Evolutionary conservation across 1,140 invertebrate genomes (phyloP), one percentile per base, ranked within the genome.

Genomic region (Aphelinus atriplicis): DNA sequence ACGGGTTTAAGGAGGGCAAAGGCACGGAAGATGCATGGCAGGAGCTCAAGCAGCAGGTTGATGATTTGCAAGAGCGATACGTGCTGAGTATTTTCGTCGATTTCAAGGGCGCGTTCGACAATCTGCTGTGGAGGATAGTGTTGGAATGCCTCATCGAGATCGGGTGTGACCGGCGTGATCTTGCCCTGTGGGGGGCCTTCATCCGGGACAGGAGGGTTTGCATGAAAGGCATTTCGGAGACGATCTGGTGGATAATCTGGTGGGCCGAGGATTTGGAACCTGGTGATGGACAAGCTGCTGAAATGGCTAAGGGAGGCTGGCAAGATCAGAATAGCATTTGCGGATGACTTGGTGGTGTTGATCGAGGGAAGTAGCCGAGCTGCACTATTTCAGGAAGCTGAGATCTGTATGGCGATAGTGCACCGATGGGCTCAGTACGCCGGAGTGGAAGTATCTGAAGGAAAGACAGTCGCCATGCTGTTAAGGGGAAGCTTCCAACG

Each of bases 61-160:
- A 47, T n/a, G 63, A 7, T n/a, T 7, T 2, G 42, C 46, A 71
- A 1, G n/a, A 1, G 43, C 80, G 74, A 26, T 81, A 84, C 56
- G 79, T 82, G 0, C 68, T 81, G 43, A 68, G 67, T 0, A 65
- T 84, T 1, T 75, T 83, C 5, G 45, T 88, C 2, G 87, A 88
- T 66, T 86, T 89, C 26, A 81, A 80, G 4, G 86, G 86, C 0
- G 86, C 87, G 4, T 88, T 86, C 60, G 81, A 85, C 57, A 81
- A 78, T 26, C 72, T 79, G 1, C 80, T 81, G 78, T 86, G 53
- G 82, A 48, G 83, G 75, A 78, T 2, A 79, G 80, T 76, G 78
- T 84, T 1, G 46, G 83, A 70, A 10, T 7, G 6, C 26, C 71
- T 0, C 80, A 83, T 26, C 10, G 51, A 55, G 4, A 53, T 43